These are phyloP conservation scores for Eubucco bourcierii DNA, from an alignment of 2,113 vertebrate species.

Conservation along the genomic window DNA sequence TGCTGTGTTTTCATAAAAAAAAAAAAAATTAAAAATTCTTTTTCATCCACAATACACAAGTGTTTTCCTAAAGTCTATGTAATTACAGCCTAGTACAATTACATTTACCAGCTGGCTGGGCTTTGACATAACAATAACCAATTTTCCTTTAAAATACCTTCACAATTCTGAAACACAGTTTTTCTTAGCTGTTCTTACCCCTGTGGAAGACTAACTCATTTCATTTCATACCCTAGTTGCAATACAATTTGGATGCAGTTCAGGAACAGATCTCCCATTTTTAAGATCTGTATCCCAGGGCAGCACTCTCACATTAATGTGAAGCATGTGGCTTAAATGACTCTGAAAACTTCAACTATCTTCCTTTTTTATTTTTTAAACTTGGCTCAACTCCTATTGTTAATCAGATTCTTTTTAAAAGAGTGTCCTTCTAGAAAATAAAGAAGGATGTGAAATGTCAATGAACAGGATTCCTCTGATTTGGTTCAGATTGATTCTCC, in stretches of 20 bases:
- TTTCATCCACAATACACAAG: neutral
- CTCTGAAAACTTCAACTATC: neutral
- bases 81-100: neutral
- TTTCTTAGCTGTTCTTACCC: neutral
- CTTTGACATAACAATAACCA: neutral
- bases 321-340: slow-evolving; percentile 21
- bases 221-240: slow-evolving; percentile 14
- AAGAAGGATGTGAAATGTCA: neutral
- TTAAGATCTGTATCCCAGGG: slow-evolving; percentile 27
- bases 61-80: neutral
- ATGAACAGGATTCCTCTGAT: neutral
- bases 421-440: neutral
- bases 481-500: neutral
- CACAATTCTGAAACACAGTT: neutral
- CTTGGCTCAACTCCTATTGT: neutral
- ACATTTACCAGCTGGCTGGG: neutral
- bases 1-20: neutral
- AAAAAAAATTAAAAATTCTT: neutral
- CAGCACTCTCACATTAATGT: neutral
- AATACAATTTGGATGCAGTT: neutral
- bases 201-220: neutral
- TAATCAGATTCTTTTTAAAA: neutral
- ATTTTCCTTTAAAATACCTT: slow-evolving; percentile 4
- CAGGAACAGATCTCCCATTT: slow-evolving; percentile 4
- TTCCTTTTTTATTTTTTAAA: neutral